phyloP scores from a whole-genome alignment of 2,888 invertebrate species.

The Apamea crenata region DNA sequence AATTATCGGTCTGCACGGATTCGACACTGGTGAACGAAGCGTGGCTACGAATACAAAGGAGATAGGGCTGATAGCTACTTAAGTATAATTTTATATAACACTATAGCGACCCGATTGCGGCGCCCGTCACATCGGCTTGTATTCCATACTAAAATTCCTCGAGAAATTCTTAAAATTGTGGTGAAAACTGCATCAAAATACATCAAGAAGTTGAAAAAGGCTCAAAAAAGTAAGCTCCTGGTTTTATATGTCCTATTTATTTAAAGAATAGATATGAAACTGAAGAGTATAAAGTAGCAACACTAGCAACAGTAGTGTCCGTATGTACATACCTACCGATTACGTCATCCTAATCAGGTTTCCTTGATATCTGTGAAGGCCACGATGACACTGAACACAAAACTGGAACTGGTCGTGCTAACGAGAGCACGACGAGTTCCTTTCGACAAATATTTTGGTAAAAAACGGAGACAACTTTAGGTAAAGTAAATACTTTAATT shows the following conservation, averaged over 20 bases:
- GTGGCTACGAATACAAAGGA: background rate
- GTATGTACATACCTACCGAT: conserved; percentile 1
- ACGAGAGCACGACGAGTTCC: conserved; percentile 3
- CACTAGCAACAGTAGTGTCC: background rate
- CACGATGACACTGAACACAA: conserved; percentile 23
- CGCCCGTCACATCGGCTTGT: background rate
- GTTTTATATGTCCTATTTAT: conserved; percentile 6
- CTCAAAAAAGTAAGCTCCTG: background rate
- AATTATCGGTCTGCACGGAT: too few species aligned
- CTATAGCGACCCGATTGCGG: background rate
- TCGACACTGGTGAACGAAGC: background rate
- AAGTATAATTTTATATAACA: conserved; percentile 9
- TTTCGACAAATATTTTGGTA: conserved; percentile 3
- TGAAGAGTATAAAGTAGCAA: background rate
- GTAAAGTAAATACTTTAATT: background rate
- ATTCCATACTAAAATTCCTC: background rate
- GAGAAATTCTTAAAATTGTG: background rate
- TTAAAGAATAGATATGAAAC: conserved; percentile 3
- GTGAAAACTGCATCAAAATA: background rate
- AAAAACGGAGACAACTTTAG: background rate
- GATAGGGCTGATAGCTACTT: background rate
- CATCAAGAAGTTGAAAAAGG: background rate
- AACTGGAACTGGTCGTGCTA: conserved; percentile 17
- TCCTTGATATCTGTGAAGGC: conserved; percentile 43
- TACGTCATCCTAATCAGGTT: conserved; percentile 46